These are phyloP conservation scores for Iphiclides podalirius DNA, from an alignment of 2,888 invertebrate species.

Conservation along the genomic window DNA sequence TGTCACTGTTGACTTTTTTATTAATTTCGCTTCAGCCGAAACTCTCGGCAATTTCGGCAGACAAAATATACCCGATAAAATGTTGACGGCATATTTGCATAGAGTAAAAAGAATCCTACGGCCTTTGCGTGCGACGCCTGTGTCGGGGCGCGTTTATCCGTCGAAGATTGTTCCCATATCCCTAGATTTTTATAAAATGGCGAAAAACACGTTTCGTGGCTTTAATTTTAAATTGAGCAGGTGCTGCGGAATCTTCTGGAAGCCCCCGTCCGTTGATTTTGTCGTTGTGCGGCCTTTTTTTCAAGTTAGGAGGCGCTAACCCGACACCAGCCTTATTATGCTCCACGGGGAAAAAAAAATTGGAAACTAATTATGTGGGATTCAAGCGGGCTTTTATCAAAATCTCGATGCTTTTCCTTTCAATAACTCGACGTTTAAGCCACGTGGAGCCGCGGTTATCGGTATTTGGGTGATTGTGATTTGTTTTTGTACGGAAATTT, in stretches of 20 bases:
- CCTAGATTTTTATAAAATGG: slow-evolving; percentile 78
- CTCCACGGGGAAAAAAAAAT: slow-evolving; percentile 56
- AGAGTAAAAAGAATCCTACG: slow-evolving; percentile 33
- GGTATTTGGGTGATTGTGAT: background rate
- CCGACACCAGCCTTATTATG: slow-evolving; percentile 58
- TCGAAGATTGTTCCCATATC: slow-evolving; percentile 75
- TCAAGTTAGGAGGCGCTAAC: slow-evolving; percentile 46
- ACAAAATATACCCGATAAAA: background rate
- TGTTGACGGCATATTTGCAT: slow-evolving; percentile 29
- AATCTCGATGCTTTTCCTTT: slow-evolving; percentile 37
- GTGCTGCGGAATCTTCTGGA: slow-evolving; percentile 74
- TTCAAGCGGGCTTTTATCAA: slow-evolving; percentile 32
- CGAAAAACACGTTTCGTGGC: slow-evolving; percentile 80
- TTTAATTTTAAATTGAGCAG: slow-evolving; percentile 81
- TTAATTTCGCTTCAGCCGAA: slow-evolving; percentile 29
- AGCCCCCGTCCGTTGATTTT: slow-evolving; percentile 67
- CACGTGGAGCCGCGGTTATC: slow-evolving; percentile 9
- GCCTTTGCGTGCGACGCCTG: slow-evolving; percentile 46
- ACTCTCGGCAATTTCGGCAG: background rate
- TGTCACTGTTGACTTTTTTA: slow-evolving; percentile 49
- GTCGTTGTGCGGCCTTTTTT: slow-evolving; percentile 53
- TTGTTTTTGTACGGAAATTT: background rate
- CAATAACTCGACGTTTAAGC: slow-evolving; percentile 27
- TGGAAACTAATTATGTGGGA: slow-evolving; percentile 66
- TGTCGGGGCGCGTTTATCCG: slow-evolving; percentile 61